Percentiles rank a stretch among this genome's conserved stretches.
These are phyloP conservation scores for Tylochromis polylepis DNA, from an alignment of 2,113 vertebrate species.

Conservation along the genomic window DNA sequence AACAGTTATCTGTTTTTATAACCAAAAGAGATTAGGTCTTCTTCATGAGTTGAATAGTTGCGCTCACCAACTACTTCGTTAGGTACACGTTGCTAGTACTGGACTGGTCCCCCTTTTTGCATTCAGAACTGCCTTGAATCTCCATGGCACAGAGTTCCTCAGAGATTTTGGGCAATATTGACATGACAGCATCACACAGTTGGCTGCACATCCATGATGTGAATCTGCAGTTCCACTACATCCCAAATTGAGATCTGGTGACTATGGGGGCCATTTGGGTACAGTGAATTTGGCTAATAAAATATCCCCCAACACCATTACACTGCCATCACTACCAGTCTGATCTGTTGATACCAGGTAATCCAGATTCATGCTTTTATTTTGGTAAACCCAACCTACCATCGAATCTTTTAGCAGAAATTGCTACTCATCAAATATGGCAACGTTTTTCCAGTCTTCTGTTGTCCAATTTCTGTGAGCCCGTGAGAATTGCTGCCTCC, in stretches of 20 bases:
- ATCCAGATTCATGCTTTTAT: neutral
- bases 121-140: neutral
- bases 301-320: neutral
- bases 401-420: no score
- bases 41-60: neutral
- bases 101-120: neutral
- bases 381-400: neutral
- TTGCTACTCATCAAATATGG: no score
- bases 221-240: neutral
- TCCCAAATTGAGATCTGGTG: neutral
- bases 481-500: fast-evolving
- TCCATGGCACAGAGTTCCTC: neutral
- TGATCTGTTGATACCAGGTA: neutral
- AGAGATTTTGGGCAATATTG: neutral
- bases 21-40: neutral
- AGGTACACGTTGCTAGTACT: neutral
- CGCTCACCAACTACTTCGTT: neutral
- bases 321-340: neutral
- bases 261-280: neutral
- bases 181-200: neutral
- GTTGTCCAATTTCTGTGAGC: neutral
- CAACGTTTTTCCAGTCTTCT: neutral
- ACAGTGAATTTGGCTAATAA: neutral
- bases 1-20: neutral
- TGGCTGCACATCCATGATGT: neutral